Conservation (phyloP, 2,888 invertebrate species). For the Linnaemya tessellans region DNA sequence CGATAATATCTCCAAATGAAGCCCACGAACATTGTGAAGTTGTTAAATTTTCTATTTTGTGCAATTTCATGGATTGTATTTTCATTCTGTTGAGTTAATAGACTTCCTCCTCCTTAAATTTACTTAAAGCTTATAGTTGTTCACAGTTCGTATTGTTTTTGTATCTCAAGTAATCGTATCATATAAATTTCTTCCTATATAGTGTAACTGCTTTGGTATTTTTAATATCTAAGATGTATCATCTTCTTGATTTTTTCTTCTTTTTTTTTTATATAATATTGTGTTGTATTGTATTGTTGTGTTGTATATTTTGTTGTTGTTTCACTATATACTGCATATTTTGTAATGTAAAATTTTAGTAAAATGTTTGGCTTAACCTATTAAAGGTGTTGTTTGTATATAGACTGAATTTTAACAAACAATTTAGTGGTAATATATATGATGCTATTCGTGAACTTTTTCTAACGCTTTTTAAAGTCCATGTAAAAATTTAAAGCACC, state of each 20-base stretch:
- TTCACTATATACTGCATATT: neutral
- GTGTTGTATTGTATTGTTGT: neutral
- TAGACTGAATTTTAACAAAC: neutral
- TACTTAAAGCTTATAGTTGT: constrained; percentile 30
- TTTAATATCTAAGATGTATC: constrained; percentile 54
- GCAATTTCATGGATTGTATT: constrained; percentile 49
- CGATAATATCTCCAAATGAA: constrained; percentile 79
- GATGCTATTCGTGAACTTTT: neutral
- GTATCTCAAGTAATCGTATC: constrained; percentile 45
- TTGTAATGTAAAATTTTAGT: neutral
- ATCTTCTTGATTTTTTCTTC: constrained; percentile 47
- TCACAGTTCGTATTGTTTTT: constrained; percentile 5
- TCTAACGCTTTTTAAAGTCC: no score
- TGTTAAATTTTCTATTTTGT: constrained; percentile 57
- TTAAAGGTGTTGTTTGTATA: neutral
- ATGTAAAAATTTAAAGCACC: no score
- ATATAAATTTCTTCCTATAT: constrained; percentile 60
- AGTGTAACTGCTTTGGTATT: constrained; percentile 1
- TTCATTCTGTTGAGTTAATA: constrained; percentile 56
- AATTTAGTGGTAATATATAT: neutral
- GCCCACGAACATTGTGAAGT: constrained; percentile 77
- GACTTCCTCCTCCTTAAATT: constrained; percentile 66
- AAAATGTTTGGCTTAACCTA: neutral
- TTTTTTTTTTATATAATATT: neutral
- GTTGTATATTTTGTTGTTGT: neutral